phyloP scores from a whole-genome alignment of 2,888 invertebrate species.

The Parnassius glacialis region DNA sequence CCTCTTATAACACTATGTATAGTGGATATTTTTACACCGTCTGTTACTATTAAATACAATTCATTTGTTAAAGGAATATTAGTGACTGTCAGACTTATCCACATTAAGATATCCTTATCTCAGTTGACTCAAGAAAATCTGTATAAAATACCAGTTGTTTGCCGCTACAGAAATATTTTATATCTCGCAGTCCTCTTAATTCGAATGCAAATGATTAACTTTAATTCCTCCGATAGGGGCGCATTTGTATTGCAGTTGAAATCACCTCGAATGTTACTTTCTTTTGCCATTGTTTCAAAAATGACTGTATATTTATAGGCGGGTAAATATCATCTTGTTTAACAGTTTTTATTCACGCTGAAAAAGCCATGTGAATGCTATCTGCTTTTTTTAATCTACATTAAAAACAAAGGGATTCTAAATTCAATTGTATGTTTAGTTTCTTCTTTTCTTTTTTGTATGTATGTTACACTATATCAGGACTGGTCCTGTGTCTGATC shows the following conservation, averaged over 20 bases:
- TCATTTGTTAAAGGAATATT: too few species aligned
- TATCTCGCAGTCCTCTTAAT: slow-evolving; percentile 39
- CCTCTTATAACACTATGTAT: too few species aligned
- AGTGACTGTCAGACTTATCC: slow-evolving; percentile 29
- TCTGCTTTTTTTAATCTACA: neutral
- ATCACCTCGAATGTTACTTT: slow-evolving; percentile 3
- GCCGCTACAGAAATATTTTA: slow-evolving; percentile 48
- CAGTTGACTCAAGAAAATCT: slow-evolving; percentile 34
- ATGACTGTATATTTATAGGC: slow-evolving; percentile 4
- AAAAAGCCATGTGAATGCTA: neutral
- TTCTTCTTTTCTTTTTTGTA: too few species aligned
- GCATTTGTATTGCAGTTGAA: slow-evolving; percentile 13
- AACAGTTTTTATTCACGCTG: neutral
- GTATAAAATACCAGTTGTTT: slow-evolving; percentile 70
- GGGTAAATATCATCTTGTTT: neutral
- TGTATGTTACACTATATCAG: too few species aligned
- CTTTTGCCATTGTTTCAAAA: slow-evolving; percentile 15
- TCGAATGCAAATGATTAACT: slow-evolving; percentile 44
- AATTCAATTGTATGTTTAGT: too few species aligned
- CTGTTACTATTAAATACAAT: too few species aligned
- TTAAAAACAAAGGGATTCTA: too few species aligned
- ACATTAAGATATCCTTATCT: slow-evolving; percentile 15
- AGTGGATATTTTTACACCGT: too few species aligned
- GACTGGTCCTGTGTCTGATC: too few species aligned
- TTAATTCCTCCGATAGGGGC: slow-evolving; percentile 19